These are phyloP conservation scores for Amia ocellicauda DNA, from an alignment of 2,113 vertebrate species.

Conservation along the genomic window DNA sequence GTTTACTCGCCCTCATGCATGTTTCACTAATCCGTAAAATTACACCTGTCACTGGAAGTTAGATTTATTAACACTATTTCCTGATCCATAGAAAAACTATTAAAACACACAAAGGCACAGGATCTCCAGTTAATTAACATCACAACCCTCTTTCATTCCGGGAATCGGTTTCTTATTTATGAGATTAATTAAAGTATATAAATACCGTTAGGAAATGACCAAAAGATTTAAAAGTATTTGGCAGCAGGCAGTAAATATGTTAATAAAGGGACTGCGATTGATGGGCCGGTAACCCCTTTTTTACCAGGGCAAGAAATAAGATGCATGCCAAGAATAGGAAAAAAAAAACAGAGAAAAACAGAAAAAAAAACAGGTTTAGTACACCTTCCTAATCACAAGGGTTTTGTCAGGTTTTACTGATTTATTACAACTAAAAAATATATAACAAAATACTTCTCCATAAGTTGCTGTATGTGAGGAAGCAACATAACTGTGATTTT, in stretches of 20 bases:
- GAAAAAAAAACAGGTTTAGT: too few species aligned
- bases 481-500: too few species aligned
- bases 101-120: conserved; percentile 54
- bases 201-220: conserved; percentile 54
- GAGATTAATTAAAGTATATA: conserved; percentile 61
- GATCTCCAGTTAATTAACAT: conserved; percentile 69
- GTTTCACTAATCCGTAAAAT: conserved; percentile 73
- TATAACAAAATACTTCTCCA: too few species aligned
- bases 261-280: conserved; percentile 32
- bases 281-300: conserved; percentile 33
- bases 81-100: conserved; percentile 64
- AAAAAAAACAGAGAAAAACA: too few species aligned
- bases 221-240: conserved; percentile 41
- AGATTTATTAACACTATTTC: conserved; percentile 69
- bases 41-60: conserved; percentile 76
- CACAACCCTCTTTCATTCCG: conserved; percentile 48
- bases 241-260: conserved; percentile 43
- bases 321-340: too few species aligned
- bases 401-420: too few species aligned
- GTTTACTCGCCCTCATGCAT: conserved; percentile 37
- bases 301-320: conserved; percentile 4
- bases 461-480: too few species aligned
- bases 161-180: conserved; percentile 50
- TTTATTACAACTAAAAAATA: too few species aligned
- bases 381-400: too few species aligned